Base-by-base conservation (phyloP, 2,797 vertebrate genomes). In the Coregonus sp. region DNA sequence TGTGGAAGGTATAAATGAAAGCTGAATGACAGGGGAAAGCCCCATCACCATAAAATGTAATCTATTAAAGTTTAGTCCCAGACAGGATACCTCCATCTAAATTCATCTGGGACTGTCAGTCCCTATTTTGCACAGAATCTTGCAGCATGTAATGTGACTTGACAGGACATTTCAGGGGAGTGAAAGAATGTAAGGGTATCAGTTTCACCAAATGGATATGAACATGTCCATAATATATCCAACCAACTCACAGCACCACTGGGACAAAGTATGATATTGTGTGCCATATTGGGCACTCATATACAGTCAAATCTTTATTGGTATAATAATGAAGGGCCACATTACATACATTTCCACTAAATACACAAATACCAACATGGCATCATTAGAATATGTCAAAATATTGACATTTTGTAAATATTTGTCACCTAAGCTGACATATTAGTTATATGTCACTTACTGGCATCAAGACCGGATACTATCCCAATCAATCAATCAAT, bases 41-140 rank as follows among this genome's bases (percentile, higher is more conserved):
- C 75, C 29, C 11, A 86, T 89, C 87, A 78, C 86, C 86, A 85
- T 89, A 80, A 91, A 92, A 91, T 89, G 85, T 87, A 90, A 93
- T 92, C 89, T 93, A 92, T 93, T 91, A 91, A 90, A 91, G 86
- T 82, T 87, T 80, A 89, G 84, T 86, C 85, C 86, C 80, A 72
- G 87, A 90, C 87, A 86, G 86, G 86, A 89, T 89, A 80, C 73
- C 89, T 86, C 87, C 82, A 90, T 91, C 89, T 89, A 87, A 93
- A 92, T 90, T 91, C 89, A 91, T 88, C 89, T 90, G n/a, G 3
- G 40, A 15, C 70, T 71, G 70, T 52, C 47, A 71, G n/a, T 71
- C 70, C 16, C n/a, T 15, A 72, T 72, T 50, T 54, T n/a, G n/a
- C 12, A 5, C 12, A 82, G 80, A 67, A 3, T 61, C 81, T 80